These are phyloP conservation scores for western clawed frog (Xenopus tropicalis) DNA, from an alignment of 2,113 vertebrate species.

Conservation along the genomic window UCB_Xtro_10.0 CM004447.2:117019501-117020000, in stretches of 20 bases:
- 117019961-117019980: neutral
- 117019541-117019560: neutral
- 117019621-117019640: neutral
- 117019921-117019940: conserved; percentile 9
- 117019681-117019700: conserved; percentile 30
- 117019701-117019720: conserved; percentile 27
- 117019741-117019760: conserved; percentile 36
- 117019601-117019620: neutral
- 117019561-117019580: neutral
- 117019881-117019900: conserved; percentile 16
- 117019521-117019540: neutral
- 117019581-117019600: neutral
- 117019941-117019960: neutral
- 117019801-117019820: conserved; percentile 16
- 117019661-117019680: conserved; percentile 1
- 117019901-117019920: neutral
- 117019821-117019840: conserved; percentile 47
- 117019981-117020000: neutral
- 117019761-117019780: conserved; percentile 9
- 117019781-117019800: conserved; percentile 9
- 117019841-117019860: conserved; percentile 56
- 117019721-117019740: conserved; percentile 34
- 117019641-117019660: conserved; percentile 1
- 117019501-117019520: neutral
- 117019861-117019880: conserved; percentile 45